These are phyloP conservation scores for Drosophila paramelanica DNA, from an alignment of 2,888 invertebrate species.

Conservation along the genomic window DNA sequence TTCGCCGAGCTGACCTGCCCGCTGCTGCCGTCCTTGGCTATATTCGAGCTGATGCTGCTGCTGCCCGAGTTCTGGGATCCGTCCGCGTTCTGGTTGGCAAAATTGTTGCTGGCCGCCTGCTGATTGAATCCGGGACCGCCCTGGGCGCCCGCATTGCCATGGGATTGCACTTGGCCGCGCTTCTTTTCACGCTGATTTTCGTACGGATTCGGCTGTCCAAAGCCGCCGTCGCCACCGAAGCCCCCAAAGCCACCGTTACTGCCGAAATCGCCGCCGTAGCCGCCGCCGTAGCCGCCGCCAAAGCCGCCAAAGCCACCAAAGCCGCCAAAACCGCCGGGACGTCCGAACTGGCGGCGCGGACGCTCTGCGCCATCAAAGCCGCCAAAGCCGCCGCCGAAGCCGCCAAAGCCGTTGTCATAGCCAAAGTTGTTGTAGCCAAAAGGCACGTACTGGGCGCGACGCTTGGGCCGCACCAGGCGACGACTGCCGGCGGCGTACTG, in stretches of 20 bases:
- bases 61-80: slow-evolving; percentile 68
- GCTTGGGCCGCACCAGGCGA: slow-evolving; percentile 58
- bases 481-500: slow-evolving; percentile 2
- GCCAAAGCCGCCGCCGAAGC: slow-evolving; percentile 10
- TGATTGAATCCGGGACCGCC: slow-evolving; percentile 72
- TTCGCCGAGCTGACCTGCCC: slow-evolving; percentile 84
- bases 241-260: not conserved
- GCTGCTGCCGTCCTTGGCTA: slow-evolving; percentile 80
- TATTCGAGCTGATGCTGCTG: slow-evolving; percentile 83
- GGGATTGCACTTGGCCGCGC: slow-evolving; percentile 46
- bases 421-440: slow-evolving; percentile 40
- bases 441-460: slow-evolving; percentile 69
- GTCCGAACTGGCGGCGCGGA: no score
- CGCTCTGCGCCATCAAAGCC: slow-evolving; percentile 8
- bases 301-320: slow-evolving; percentile 9
- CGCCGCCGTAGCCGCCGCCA: slow-evolving; percentile 6
- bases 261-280: not conserved
- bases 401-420: slow-evolving; percentile 5
- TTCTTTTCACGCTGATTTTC: slow-evolving; percentile 42
- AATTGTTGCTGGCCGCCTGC: slow-evolving; percentile 82
- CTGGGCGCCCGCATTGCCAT: slow-evolving; percentile 69
- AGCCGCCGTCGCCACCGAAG: slow-evolving; percentile 22
- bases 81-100: slow-evolving; percentile 56
- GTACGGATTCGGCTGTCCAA: slow-evolving; percentile 27
- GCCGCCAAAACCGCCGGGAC: not conserved